Base-by-base conservation (phyloP, 2,797 vertebrate species). In the Danio aesculapii region DNA sequence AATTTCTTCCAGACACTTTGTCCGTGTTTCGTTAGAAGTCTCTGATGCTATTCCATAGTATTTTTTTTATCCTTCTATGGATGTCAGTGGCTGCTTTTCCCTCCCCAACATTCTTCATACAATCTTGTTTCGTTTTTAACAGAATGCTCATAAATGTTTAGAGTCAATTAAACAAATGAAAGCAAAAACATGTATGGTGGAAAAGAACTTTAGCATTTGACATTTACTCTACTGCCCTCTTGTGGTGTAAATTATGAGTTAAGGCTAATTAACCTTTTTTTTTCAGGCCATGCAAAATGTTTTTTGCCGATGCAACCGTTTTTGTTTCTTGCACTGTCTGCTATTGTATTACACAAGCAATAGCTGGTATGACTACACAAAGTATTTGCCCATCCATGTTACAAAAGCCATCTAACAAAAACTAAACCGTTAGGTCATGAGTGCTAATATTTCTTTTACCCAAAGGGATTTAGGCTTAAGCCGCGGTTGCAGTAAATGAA, bases 171-270 rank as follows among this genome's bases (percentile, higher is more conserved):
- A 69, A 50, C 4, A 0, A 61, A 61, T 19, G 2, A 6, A 53
- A 71, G 16, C n/a, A 61, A 63, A 50, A 52, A 12, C 47, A 12
- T 66, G 68, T 8, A 16, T 19, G 10, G 41, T 50, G 16, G 6
- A 5, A 39, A 30, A 21, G 7, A 50, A 8, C 17, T 13, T 47
- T 6, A 16, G n/a, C 4, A 19, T 21, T 67, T 19, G 6, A n/a
- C 10, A 3, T 13, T n/a, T 59, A 13, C 12, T 50, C 10, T 77
- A 44, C 68, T 73, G 46, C 69, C 62, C 62, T 59, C 75, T 83
- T 53, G 6, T n/a, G 69, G 62, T 30, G 21, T 0, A 53, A 0
- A 16, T 16, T 5, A 50, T n/a, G 44, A 3, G 14, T 5, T 53
- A 67, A 44, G 16, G 39, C 11, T 13, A 19, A 17, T 44, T 64